These are phyloP conservation scores for Pseudomyrmex flavicornis DNA, from an alignment of 1,140 invertebrate species.

Conservation along the genomic window DNA sequence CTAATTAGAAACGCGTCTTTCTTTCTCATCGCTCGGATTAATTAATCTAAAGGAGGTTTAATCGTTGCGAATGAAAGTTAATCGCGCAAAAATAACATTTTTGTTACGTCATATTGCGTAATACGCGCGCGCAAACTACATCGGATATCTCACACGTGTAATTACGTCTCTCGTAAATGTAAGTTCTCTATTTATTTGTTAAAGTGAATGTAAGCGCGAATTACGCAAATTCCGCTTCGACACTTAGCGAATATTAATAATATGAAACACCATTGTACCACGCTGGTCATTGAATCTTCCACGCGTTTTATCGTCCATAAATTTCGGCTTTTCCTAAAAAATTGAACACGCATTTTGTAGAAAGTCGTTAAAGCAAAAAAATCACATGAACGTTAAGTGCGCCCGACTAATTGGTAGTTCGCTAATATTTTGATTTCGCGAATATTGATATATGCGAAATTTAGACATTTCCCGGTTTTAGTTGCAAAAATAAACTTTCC, in stretches of 20 bases:
- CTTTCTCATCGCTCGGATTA: neutral
- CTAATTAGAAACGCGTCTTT: neutral
- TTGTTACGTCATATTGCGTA: neutral
- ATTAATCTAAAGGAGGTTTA: constrained; percentile 6
- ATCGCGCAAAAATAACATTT: neutral
- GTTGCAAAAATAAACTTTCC: neutral
- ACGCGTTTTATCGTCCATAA: neutral
- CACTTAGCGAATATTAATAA: neutral
- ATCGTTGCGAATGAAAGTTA: neutral
- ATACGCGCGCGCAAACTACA: constrained; percentile 9
- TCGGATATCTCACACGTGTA: constrained; percentile 18
- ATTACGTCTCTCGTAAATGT: neutral
- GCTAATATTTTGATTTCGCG: no score
- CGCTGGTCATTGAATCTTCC: neutral
- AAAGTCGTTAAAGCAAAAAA: neutral
- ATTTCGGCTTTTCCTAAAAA: neutral
- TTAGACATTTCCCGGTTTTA: neutral
- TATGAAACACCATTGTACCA: neutral
- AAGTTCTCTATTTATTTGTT: neutral
- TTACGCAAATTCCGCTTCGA: constrained; percentile 51
- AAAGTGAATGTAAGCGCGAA: constrained; percentile 38
- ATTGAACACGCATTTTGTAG: neutral
- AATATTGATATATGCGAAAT: no score
- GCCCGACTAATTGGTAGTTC: constrained; percentile 12
- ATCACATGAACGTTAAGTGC: neutral